These are phyloP conservation scores for Schizotus pectinicornis DNA, from an alignment of 2,888 invertebrate genomes.

Conservation along the genomic window DNA sequence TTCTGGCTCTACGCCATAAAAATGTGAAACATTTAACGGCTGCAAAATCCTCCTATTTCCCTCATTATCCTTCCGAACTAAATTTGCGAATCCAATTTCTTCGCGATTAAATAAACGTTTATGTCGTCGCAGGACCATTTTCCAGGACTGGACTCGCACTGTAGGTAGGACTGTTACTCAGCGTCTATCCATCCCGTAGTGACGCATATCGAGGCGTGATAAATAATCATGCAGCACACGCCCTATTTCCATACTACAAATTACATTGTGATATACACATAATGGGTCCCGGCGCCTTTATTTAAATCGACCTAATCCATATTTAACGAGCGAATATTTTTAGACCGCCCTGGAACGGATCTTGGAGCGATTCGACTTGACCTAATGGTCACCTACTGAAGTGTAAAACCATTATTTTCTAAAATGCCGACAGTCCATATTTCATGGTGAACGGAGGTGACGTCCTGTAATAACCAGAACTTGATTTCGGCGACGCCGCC, in stretches of 20 bases:
- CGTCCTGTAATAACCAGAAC: too few relatives aligned
- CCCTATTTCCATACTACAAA: slow-evolving; percentile 2
- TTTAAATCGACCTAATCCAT: background rate
- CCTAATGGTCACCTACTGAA: slow-evolving; percentile 28
- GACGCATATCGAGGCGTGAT: slow-evolving; percentile 8
- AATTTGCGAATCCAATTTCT: too few relatives aligned
- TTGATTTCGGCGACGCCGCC: too few relatives aligned
- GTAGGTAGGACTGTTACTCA: background rate
- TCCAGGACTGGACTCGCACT: background rate
- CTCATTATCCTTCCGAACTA: too few relatives aligned
- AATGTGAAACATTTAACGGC: too few relatives aligned
- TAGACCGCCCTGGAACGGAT: background rate
- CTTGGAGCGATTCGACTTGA: background rate
- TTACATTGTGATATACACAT: too few relatives aligned
- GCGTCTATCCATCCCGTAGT: background rate
- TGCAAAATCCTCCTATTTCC: too few relatives aligned
- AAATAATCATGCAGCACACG: background rate
- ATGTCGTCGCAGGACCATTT: too few relatives aligned
- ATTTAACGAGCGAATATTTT: background rate
- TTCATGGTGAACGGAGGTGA: too few relatives aligned
- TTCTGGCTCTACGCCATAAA: too few relatives aligned
- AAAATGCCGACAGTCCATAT: slow-evolving; percentile 1
- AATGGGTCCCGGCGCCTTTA: background rate
- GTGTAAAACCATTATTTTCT: slow-evolving; percentile 36
- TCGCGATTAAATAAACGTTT: too few relatives aligned